These are phyloP conservation scores for Morus bassanus DNA, from an alignment of 2,797 vertebrate species.

Conservation along the genomic window DNA sequence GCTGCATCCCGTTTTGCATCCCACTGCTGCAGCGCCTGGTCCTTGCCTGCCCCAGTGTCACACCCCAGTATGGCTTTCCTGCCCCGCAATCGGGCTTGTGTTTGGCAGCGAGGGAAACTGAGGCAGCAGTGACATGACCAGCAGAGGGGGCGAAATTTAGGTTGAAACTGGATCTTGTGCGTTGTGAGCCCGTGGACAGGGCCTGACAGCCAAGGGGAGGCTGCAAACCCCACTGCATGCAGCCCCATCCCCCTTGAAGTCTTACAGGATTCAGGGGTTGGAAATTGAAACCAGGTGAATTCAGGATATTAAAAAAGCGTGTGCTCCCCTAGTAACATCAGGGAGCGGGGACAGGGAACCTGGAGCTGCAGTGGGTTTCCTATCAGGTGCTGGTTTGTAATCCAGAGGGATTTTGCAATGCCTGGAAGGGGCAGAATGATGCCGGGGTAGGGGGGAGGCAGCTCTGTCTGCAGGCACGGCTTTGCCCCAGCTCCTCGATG, in stretches of 20 bases:
- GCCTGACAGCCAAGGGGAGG: not conserved
- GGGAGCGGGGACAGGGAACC: rapidly evolving
- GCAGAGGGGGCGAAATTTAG: not conserved
- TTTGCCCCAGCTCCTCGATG: not conserved
- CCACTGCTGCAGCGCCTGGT: too few relatives aligned
- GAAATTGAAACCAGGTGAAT: constrained; percentile 42
- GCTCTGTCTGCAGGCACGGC: not conserved
- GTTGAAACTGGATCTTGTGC: not conserved
- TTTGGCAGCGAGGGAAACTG: not conserved
- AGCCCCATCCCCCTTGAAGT: not conserved
- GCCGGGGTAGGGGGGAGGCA: rapidly evolving
- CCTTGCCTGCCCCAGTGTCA: not conserved
- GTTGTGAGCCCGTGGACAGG: rapidly evolving
- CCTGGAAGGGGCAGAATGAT: not conserved
- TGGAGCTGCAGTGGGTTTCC: not conserved
- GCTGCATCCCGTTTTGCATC: rapidly evolving
- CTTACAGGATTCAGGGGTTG: not conserved
- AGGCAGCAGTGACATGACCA: rapidly evolving
- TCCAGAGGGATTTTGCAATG: rapidly evolving
- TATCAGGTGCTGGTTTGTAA: rapidly evolving
- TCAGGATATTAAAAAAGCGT: not conserved
- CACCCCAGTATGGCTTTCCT: rapidly evolving
- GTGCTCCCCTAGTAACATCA: rapidly evolving
- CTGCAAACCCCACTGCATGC: not conserved
- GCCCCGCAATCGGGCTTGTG: not conserved